Conservation (phyloP, 1,140 invertebrate genomes). For the Diprion similis region DNA sequence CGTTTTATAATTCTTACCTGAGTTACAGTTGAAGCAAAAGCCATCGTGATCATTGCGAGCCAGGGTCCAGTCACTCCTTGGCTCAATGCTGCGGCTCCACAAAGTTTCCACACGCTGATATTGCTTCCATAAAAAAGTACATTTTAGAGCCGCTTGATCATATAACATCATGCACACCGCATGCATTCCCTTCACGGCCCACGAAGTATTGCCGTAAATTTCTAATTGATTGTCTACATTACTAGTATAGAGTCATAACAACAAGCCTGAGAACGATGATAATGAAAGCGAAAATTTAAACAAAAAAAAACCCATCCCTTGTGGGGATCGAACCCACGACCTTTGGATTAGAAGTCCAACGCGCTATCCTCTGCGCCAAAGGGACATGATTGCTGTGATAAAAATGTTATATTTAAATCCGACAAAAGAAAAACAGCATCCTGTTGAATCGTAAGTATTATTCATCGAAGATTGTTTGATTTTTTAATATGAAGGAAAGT, state of each 20-base stretch:
- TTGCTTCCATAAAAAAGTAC: slow-evolving; percentile 42
- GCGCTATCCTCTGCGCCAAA: slow-evolving; percentile 66
- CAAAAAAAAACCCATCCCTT: slow-evolving; percentile 59
- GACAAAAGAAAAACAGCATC: neutral
- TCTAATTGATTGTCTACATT: too few species aligned
- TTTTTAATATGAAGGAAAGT: too few species aligned
- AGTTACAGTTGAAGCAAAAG: slow-evolving; percentile 44
- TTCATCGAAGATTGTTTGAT: too few species aligned
- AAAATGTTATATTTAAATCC: neutral
- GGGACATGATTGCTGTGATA: slow-evolving; percentile 42
- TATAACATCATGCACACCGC: slow-evolving; percentile 8
- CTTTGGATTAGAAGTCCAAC: slow-evolving; percentile 68
- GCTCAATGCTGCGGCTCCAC: slow-evolving; percentile 52
- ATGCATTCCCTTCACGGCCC: neutral
- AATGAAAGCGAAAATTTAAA: neutral
- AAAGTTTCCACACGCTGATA: slow-evolving; percentile 53
- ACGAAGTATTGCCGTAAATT: too few species aligned
- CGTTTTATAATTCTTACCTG: slow-evolving; percentile 39
- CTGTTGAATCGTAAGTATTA: too few species aligned
- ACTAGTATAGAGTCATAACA: too few species aligned
- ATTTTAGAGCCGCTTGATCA: slow-evolving; percentile 11
- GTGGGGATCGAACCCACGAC: slow-evolving; percentile 68
- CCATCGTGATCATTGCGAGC: slow-evolving; percentile 56
- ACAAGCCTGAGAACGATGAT: too few species aligned
- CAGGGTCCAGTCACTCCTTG: slow-evolving; percentile 57